Evolutionary conservation across 2,797 vertebrate species (phyloP), one percentile per base, ranked within the genome.

Genomic region (Buceros bicornis): DNA sequence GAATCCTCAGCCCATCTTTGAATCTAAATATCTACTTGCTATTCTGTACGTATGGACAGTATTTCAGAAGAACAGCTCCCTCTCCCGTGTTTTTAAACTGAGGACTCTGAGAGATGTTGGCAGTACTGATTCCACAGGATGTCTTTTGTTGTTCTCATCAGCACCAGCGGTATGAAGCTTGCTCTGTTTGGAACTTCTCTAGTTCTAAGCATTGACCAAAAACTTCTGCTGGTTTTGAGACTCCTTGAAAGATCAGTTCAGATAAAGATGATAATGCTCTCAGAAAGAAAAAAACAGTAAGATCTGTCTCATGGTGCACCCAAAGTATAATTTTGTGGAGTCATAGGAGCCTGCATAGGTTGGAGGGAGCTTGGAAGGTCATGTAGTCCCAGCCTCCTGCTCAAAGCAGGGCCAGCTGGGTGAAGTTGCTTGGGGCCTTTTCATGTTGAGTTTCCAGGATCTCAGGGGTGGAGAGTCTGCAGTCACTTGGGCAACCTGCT

Each of bases 401-500:
- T 87, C 37, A 43, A 31, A 51, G 57, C 43, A 45, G 16, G 33
- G 15, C 22, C 6, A 3, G 7, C n/a, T 71, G 60, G 31, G 16
- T 73, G 35, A 70, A 13, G 14, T 84, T 53, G 7, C 65, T 29
- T 14, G 16, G 17, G 19, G 17, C 37, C 15, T 67, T 85, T 26
- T 25, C 24, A 43, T 7, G 18, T 54, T 62, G 22, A 28, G 13
- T 58, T 80, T 80, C 11, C 18, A 50, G 37, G 3, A 15, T 62
- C 37, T 79, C 9, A 7, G 29, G 33, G 40, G 3, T 22, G 18
- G 22, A 60, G 45, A 67, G 31, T 47, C 17, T 24, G 13, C 12
- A 47, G 0, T 33, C 0, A 0, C 19, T 86, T 57, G 2, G 14
- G 17, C 12, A 78, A 21, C 16, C 20, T 78, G 17, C 17, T 90